Evolutionary conservation across 2,113 vertebrate species (phyloP), one percentile per base, ranked within the genome.

Genomic region (Aptenodytes forsteri): DNA sequence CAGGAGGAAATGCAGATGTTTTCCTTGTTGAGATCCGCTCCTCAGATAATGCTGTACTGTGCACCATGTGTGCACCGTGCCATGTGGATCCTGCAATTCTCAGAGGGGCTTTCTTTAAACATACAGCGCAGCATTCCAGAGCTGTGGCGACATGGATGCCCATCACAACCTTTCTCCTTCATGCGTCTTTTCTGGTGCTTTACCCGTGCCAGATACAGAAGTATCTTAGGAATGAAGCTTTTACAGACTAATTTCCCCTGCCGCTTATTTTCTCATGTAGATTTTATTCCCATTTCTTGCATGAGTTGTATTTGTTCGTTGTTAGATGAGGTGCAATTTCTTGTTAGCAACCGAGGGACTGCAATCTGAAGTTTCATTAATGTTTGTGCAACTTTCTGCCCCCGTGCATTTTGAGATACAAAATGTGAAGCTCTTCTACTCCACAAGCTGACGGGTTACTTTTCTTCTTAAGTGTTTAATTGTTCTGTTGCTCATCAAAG

Each of bases 1-100:
- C 50, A 79, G 64, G 76, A 94, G 83, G 83, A 80, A 62, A 59
- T 91, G 81, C 91, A 96, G 95, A 86, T 97, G 82, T 90, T 96
- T 95, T 95, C 40, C 55, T 32, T 90, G 81, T 78, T 95, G 69
- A 34, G 73, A 81, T 85, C 62, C 2, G 12, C 76, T 78, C 50
- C 87, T 83, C 26, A 32, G 92, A 91, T 95, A 97, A 87, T n/a
- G 79, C 59, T n/a, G 7, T 54, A 25, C 82, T 94, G 58, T 91
- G 77, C 76, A 42, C 82, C 92, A 87, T 91, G 87, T 95, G 88
- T 81, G 79, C 38, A 10, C 61, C 0, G 1, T 49, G 80, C 77
- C 65, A 47, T 46, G 75, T 34, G 72, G 59, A 81, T 89, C 82
- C 85, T 59, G 34, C 86, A 85, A 3, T 72, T 82, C 83, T 83